Evolutionary conservation across 2,888 invertebrate species (phyloP).

Genomic region (Mayetiola destructor): DNA sequence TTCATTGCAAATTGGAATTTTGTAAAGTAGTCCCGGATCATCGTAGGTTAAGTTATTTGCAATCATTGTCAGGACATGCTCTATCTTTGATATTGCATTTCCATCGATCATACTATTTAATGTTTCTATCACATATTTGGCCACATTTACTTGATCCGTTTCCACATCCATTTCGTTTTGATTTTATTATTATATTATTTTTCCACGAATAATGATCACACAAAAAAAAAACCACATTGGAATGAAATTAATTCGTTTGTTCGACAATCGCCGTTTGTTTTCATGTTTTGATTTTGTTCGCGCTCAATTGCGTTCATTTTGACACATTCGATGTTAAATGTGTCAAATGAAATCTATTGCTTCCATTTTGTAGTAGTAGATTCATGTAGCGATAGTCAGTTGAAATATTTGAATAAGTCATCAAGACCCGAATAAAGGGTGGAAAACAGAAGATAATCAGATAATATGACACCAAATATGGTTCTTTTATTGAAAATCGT

Average conservation of each 20-base stretch:
- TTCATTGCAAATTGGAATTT: neutral
- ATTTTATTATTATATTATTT: too few species aligned
- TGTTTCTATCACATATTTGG: neutral
- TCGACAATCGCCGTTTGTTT: neutral
- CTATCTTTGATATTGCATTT: neutral
- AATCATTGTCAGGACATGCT: slow-evolving; percentile 15
- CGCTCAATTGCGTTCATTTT: neutral
- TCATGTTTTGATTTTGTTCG: slow-evolving; percentile 4
- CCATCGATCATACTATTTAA: neutral
- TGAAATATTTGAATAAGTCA: neutral
- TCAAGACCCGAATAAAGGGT: too few species aligned
- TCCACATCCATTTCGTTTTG: neutral
- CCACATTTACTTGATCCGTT: neutral
- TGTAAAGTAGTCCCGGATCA: slow-evolving; percentile 19
- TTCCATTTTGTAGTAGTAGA: neutral
- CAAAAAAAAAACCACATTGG: too few species aligned
- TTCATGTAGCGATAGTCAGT: neutral
- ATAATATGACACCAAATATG: too few species aligned
- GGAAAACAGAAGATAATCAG: too few species aligned
- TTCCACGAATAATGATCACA: too few species aligned
- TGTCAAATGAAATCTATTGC: too few species aligned
- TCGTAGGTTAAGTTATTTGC: slow-evolving; percentile 19
- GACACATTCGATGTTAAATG: neutral
- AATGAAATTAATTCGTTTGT: too few species aligned
- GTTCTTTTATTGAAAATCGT: too few species aligned